A percentile compares a stretch with the other conserved stretches of the same genome.
phyloP scores from a whole-genome alignment of 2,888 invertebrate species.

The Melikaiella ostensackeni region DNA sequence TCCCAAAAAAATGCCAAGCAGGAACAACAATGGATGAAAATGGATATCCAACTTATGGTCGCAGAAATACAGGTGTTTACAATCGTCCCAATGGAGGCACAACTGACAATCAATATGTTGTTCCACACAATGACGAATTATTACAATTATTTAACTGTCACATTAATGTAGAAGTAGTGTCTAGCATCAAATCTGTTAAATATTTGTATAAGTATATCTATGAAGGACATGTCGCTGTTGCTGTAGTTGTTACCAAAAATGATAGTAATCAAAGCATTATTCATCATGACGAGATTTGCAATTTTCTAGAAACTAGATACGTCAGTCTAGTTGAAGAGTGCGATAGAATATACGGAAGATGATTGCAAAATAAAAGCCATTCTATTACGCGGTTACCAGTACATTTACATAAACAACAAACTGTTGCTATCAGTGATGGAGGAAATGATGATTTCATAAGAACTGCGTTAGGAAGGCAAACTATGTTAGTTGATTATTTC shows the following conservation, averaged over 20 bases:
- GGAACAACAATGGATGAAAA: constrained; percentile 56
- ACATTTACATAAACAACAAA: not conserved
- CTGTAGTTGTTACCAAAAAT: constrained; percentile 35
- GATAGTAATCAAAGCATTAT: not conserved
- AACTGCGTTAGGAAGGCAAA: too few relatives aligned
- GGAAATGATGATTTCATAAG: too few relatives aligned
- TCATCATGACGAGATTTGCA: constrained; percentile 44
- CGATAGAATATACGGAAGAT: constrained; percentile 46
- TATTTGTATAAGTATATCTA: constrained; percentile 65
- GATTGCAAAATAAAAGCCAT: constrained; percentile 32
- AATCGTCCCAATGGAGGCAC: constrained; percentile 47
- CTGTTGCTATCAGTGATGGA: too few relatives aligned
- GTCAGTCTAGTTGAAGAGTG: constrained; percentile 49
- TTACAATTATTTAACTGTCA: constrained; percentile 59
- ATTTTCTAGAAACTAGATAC: constrained; percentile 41
- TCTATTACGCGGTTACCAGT: too few relatives aligned
- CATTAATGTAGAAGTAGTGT: constrained; percentile 65
- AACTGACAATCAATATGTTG: constrained; percentile 68
- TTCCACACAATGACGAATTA: constrained; percentile 60
- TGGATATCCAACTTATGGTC: constrained; percentile 61
- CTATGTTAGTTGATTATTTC: too few relatives aligned
- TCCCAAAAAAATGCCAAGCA: constrained; percentile 60
- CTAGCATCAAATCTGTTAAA: constrained; percentile 60
- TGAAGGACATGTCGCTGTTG: constrained; percentile 60
- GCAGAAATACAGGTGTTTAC: constrained; percentile 55